Conservation (phyloP, 2,888 invertebrate species). For the Teinopalpus imperialis region DNA sequence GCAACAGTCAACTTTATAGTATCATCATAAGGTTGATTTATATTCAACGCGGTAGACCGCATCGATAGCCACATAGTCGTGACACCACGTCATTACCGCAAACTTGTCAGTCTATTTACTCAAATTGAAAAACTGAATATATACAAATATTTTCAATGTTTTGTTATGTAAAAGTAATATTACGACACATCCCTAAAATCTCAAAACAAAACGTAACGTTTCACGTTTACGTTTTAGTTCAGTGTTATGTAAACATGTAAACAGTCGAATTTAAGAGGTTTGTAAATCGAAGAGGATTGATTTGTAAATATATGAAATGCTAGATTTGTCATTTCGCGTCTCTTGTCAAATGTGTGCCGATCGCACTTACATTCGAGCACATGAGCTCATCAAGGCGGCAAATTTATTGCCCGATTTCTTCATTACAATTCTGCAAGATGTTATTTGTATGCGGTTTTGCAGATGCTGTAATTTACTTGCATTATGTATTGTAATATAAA, state of each 20-base stretch:
- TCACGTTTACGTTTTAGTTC: too few species aligned
- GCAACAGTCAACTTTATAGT: background rate
- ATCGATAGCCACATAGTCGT: conserved; percentile 7
- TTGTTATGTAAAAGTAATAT: background rate
- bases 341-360: conserved; percentile 7
- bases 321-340: background rate
- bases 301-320: too few species aligned
- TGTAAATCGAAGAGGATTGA: too few species aligned
- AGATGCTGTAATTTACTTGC: background rate
- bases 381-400: background rate
- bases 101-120: conserved; percentile 6
- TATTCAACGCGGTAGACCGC: too few species aligned
- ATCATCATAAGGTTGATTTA: background rate
- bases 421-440: conserved; percentile 2
- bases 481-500: too few species aligned
- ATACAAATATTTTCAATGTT: conserved; percentile 10
- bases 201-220: too few species aligned
- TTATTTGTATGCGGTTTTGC: too few species aligned
- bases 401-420: conserved; percentile 6
- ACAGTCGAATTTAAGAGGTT: too few species aligned
- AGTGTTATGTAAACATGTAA: too few species aligned
- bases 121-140: conserved; percentile 1
- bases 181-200: too few species aligned
- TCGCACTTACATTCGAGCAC: background rate
- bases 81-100: conserved; percentile 5